Evolutionary conservation across 2,797 vertebrate genomes (phyloP).

Genomic region (Triplophysa yarkandensis): DNA sequence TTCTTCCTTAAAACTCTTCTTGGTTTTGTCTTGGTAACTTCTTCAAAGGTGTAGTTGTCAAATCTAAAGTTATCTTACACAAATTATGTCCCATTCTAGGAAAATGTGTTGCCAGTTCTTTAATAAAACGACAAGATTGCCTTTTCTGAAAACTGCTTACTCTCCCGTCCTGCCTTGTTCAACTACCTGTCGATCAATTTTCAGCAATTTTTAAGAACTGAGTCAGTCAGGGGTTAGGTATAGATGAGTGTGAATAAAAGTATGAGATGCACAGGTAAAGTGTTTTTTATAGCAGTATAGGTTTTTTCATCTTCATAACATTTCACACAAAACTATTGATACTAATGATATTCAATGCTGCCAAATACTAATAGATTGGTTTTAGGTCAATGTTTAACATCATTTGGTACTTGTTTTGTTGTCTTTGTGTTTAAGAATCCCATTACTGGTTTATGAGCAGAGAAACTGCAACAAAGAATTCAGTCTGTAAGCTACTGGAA

Average conservation of each 20-base stretch:
- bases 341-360: too few relatives aligned
- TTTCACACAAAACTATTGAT: too few relatives aligned
- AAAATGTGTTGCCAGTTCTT: conserved; percentile 39
- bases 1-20: too few relatives aligned
- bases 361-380: too few relatives aligned
- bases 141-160: conserved; percentile 32
- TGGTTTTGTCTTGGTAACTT: too few relatives aligned
- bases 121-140: conserved; percentile 52
- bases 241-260: conserved; percentile 19
- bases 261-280: neutral
- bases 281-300: too few relatives aligned
- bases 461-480: neutral
- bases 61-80: conserved; percentile 40
- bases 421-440: neutral
- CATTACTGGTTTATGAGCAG: neutral
- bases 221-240: conserved; percentile 1
- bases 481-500: neutral
- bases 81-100: conserved; percentile 14
- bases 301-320: too few relatives aligned
- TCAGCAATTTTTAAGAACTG: conserved; percentile 23
- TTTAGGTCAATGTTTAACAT: neutral
- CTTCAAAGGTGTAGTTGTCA: conserved; percentile 50
- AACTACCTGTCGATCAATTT: conserved; percentile 33
- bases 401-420: neutral
- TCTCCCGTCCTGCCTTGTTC: too few relatives aligned